These are phyloP conservation scores for Bicyclus anynana DNA, from an alignment of 1,140 invertebrate species.

Conservation along the genomic window DNA sequence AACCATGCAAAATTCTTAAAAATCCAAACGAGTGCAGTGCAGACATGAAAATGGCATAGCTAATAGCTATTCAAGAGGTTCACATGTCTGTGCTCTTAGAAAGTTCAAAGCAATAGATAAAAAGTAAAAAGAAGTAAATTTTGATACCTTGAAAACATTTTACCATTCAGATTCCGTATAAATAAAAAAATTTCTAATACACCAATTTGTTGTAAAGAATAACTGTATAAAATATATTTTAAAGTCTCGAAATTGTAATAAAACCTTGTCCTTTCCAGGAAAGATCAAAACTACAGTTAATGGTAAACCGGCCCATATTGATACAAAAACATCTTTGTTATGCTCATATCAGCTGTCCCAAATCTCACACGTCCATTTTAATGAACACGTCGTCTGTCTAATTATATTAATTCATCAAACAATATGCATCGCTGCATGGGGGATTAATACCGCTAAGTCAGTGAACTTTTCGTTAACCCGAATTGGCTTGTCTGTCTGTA, in stretches of 20 bases:
- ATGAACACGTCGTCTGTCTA: not conserved
- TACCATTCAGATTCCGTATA: too few relatives aligned
- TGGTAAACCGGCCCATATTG: not conserved
- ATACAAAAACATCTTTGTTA: not conserved
- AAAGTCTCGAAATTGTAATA: too few relatives aligned
- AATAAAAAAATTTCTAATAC: too few relatives aligned
- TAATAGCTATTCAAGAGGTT: not conserved
- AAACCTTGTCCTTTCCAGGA: too few relatives aligned
- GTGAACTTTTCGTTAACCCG: conserved; percentile 62
- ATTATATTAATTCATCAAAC: conserved; percentile 22
- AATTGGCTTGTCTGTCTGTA: conserved; percentile 61
- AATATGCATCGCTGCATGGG: conserved; percentile 41
- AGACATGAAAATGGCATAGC: not conserved
- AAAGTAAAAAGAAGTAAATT: not conserved
- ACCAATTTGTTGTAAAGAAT: too few relatives aligned
- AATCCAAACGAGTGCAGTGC: not conserved
- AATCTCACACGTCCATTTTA: not conserved
- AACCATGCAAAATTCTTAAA: not conserved
- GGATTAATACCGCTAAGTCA: conserved; percentile 44
- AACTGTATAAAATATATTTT: too few relatives aligned
- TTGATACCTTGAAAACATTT: too few relatives aligned
- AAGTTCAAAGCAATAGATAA: not conserved
- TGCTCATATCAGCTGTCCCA: not conserved
- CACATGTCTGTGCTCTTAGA: not conserved
- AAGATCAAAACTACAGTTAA: too few relatives aligned